phyloP scores from a whole-genome alignment of 2,797 vertebrate species.

The Caiman crocodilus region DNA sequence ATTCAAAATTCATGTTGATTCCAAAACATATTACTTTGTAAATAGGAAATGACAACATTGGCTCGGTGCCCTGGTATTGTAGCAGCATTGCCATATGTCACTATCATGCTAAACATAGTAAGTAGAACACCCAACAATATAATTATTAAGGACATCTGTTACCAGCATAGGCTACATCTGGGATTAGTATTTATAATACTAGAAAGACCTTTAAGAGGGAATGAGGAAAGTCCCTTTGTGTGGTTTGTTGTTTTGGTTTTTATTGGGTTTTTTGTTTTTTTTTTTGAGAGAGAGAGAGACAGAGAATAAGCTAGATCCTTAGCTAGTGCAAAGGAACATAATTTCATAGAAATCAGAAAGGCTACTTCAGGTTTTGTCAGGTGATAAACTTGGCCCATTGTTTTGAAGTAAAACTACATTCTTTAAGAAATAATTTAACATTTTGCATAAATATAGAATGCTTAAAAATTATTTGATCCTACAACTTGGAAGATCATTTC shows the following conservation, averaged over 20 bases:
- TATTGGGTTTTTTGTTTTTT: slow-evolving; percentile 51
- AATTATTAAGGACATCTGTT: slow-evolving; percentile 80
- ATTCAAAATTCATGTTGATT: slow-evolving; percentile 67
- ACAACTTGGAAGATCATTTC: neutral
- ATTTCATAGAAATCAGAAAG: slow-evolving; percentile 33
- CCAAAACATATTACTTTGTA: slow-evolving; percentile 75
- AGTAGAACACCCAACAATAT: slow-evolving; percentile 76
- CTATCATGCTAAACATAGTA: slow-evolving; percentile 73
- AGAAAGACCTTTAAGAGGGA: slow-evolving; percentile 54
- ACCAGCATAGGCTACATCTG: slow-evolving; percentile 74
- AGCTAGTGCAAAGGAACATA: slow-evolving; percentile 56
- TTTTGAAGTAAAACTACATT: neutral
- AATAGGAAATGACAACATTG: slow-evolving; percentile 79
- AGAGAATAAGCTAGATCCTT: slow-evolving; percentile 51
- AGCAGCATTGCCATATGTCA: slow-evolving; percentile 71
- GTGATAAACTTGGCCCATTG: neutral
- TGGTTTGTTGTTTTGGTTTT: slow-evolving; percentile 37
- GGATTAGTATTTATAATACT: slow-evolving; percentile 75
- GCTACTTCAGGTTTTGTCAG: slow-evolving; percentile 13
- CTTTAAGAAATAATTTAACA: slow-evolving; percentile 6
- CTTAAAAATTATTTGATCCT: slow-evolving; percentile 19
- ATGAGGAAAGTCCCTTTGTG: slow-evolving; percentile 67
- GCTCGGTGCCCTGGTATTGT: slow-evolving; percentile 56
- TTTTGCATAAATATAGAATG: slow-evolving; percentile 31
- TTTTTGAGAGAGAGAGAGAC: no score